Conservation (phyloP, 2,797 vertebrate species). For the Phrynocephalus vlangalii region DNA sequence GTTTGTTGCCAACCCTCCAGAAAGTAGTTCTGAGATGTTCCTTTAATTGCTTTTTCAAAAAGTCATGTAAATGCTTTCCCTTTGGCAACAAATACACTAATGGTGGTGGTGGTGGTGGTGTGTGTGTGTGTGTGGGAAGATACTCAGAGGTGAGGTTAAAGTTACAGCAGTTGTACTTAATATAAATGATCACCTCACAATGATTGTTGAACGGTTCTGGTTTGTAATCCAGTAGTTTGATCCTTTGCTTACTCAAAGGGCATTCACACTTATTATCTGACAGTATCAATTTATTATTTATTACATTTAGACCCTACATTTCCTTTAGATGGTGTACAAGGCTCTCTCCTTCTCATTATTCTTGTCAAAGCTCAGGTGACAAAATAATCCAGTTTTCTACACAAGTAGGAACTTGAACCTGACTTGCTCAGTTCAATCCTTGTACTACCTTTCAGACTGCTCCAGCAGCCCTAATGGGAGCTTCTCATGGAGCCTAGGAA, state of each 20-base stretch:
- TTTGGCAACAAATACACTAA: background rate
- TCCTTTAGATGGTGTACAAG: no score
- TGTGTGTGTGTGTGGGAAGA: background rate
- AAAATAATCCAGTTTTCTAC: background rate
- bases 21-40: rapidly evolving
- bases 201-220: background rate
- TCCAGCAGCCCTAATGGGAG: no score
- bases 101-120: background rate
- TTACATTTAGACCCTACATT: background rate
- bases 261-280: background rate
- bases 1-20: background rate
- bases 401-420: background rate
- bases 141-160: background rate
- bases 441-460: no score
- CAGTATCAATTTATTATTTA: background rate
- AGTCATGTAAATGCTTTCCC: rapidly evolving
- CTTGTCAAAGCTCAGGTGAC: no score
- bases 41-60: background rate
- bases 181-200: background rate
- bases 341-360: background rate
- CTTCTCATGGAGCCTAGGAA: no score
- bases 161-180: background rate
- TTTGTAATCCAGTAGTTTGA: background rate
- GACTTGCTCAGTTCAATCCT: background rate
- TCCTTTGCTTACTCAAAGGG: background rate